Evolutionary conservation across 2,113 vertebrate species (phyloP), one percentile per base, ranked within the genome.

Genomic region (Leptobrachium ailaonicum): DNA sequence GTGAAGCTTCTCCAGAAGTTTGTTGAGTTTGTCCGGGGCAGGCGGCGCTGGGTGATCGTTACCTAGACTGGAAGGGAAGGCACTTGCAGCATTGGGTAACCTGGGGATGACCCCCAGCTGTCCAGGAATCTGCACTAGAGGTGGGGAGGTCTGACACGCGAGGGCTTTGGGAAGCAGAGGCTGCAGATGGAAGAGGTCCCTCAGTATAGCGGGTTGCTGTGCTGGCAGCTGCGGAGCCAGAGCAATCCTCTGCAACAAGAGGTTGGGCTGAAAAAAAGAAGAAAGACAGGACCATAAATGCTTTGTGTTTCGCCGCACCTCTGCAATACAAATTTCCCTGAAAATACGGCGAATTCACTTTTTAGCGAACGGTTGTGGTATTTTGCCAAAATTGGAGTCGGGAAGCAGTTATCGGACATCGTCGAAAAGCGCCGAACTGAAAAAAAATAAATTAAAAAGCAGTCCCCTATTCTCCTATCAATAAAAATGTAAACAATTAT

Each of bases 1-100:
- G 50, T 93, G 73, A 1, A 99, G 83, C 85, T 93, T 96, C 85
- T 98, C 96, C 87, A 99, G 90, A 73, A 98, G 87, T 85, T 95
- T 96, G 72, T 95, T 95, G 83, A 98, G 90, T 83, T 95, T 96
- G 73, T 93, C 92, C 0, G 89, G 92, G 0, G 92, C 90, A 9
- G 86, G 93, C 81, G 91, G 92, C 0, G 88, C 40, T 2, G 90
- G 40, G 1, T 85, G 73, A 4, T 41, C 83, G 32, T 88, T 83
- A 0, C 82, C 87, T 0, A 87, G 89, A 85, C 92, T 82, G 70
- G 90, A 90, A 0, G 91, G 91, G n/a, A 90, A 90, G 0, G 92
- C 89, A 84, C 91, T 89, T 82, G 90, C 80, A 75, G 88, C 79
- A 0, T 84, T 79, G 20, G 20, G 20, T 32, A 32, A 32, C 0